Evolutionary conservation across 2,888 invertebrate species (phyloP).

Genomic region (Apomyelois bistriatella): DNA sequence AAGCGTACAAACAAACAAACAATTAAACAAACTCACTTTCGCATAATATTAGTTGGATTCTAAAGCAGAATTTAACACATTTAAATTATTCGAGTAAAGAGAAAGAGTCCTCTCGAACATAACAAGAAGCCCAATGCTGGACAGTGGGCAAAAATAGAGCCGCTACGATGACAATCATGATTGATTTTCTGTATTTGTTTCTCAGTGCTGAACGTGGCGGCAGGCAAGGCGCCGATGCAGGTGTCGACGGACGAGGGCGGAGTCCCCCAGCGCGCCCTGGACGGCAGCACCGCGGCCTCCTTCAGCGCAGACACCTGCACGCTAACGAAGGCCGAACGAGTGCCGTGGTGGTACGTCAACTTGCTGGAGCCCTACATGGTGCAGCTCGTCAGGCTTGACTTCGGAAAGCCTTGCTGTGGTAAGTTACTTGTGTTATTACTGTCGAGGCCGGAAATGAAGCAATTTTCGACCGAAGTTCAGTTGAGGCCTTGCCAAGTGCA

Average conservation of each 20-base stretch:
- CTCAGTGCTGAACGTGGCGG: slow-evolving; percentile 94
- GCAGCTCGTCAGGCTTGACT: slow-evolving; percentile 93
- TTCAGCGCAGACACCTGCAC: slow-evolving; percentile 93
- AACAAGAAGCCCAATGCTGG: too few species aligned
- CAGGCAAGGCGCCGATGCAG: slow-evolving; percentile 97
- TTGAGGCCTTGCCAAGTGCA: too few species aligned
- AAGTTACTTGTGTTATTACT: slow-evolving; percentile 72
- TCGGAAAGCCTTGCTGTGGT: slow-evolving; percentile 95
- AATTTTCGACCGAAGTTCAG: too few species aligned
- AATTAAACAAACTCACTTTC: too few species aligned
- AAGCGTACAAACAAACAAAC: too few species aligned
- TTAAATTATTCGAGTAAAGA: too few species aligned
- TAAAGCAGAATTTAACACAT: too few species aligned
- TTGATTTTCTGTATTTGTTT: slow-evolving; percentile 1
- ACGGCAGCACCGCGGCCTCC: slow-evolving; percentile 91
- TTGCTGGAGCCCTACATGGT: slow-evolving; percentile 97
- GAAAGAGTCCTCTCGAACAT: too few species aligned
- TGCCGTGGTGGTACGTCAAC: slow-evolving; percentile 98
- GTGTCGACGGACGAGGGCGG: slow-evolving; percentile 90
- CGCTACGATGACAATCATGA: too few species aligned
- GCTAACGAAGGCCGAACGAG: slow-evolving; percentile 89
- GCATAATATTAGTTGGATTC: too few species aligned
- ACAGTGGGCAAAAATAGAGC: too few species aligned
- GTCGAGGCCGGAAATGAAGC: too few species aligned
- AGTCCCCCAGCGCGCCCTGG: slow-evolving; percentile 93